Conservation (phyloP, 2,113 vertebrate genomes). For the Micronycteris hirsuta region DNA sequence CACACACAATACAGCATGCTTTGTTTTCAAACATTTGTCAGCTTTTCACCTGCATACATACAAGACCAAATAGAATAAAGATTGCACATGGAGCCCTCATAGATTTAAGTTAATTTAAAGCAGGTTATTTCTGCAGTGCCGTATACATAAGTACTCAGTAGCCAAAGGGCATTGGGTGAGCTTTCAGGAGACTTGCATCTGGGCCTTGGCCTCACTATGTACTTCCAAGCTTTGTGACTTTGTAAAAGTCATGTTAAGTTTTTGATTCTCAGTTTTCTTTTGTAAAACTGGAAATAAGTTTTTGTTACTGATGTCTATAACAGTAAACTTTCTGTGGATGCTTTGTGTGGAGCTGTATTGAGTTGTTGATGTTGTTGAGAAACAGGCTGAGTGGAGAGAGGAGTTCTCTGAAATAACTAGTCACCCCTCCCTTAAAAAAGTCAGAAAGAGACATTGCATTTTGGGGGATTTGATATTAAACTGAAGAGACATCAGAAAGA, state of each 20-base stretch:
- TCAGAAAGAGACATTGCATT: background rate
- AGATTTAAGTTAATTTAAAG: background rate
- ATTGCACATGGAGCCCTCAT: background rate
- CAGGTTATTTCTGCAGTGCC: background rate
- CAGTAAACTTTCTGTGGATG: background rate
- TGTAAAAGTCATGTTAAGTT: background rate
- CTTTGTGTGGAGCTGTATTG: background rate
- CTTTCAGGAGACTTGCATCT: background rate
- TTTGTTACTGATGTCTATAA: background rate
- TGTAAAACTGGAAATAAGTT: background rate
- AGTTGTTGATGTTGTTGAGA: background rate
- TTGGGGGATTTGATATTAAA: background rate
- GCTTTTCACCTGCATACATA: background rate
- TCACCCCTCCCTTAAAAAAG: background rate
- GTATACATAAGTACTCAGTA: background rate
- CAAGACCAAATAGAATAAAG: background rate
- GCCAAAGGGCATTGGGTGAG: background rate
- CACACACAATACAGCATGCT: background rate
- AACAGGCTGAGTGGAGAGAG: background rate
- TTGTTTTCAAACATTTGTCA: conserved; percentile 42
- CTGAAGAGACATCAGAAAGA: background rate
- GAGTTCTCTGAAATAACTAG: background rate
- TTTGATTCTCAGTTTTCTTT: background rate
- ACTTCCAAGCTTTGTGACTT: background rate
- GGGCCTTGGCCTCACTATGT: background rate